A percentile compares a stretch with the other conserved stretches of the same genome.
These are phyloP conservation scores for Bolinopsis microptera DNA, from an alignment of 37 sponge, comb jelly and placozoan species.

Conservation along the genomic window DNA sequence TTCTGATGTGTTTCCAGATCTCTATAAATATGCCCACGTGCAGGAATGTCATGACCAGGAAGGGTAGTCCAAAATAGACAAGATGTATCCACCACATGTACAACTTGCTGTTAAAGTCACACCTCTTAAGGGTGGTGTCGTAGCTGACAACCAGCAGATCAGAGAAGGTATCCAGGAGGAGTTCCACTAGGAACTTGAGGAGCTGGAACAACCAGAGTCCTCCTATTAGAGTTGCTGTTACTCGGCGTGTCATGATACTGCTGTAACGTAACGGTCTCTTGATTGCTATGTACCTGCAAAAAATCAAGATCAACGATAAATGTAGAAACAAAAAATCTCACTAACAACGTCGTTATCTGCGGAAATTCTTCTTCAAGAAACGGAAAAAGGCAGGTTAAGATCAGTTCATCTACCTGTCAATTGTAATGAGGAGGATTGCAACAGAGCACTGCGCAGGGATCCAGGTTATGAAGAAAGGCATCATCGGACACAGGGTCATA, in stretches of 20 bases:
- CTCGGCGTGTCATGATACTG: neutral
- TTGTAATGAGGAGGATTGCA: conserved; percentile 16
- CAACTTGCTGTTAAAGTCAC: neutral
- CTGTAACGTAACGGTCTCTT: neutral
- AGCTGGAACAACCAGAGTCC: neutral
- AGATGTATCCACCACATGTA: neutral
- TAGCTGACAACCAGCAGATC: neutral
- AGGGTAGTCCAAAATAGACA: neutral
- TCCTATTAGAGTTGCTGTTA: neutral
- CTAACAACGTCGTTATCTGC: no score
- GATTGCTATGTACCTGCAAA: conserved; percentile 25
- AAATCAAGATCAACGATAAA: no score
- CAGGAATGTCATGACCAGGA: neutral
- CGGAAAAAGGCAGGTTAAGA: no score
- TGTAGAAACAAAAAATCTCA: no score
- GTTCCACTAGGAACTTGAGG: neutral
- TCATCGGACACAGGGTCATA: neutral
- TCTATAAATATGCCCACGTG: neutral
- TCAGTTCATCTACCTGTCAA: no score
- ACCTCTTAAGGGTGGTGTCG: neutral
- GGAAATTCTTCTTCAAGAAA: no score
- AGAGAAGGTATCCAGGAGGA: neutral
- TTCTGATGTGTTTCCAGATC: neutral
- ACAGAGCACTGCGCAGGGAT: neutral
- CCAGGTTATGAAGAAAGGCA: conserved; percentile 52